Base-by-base conservation (phyloP, 2,113 vertebrate species). In the Sialia sialis region DNA sequence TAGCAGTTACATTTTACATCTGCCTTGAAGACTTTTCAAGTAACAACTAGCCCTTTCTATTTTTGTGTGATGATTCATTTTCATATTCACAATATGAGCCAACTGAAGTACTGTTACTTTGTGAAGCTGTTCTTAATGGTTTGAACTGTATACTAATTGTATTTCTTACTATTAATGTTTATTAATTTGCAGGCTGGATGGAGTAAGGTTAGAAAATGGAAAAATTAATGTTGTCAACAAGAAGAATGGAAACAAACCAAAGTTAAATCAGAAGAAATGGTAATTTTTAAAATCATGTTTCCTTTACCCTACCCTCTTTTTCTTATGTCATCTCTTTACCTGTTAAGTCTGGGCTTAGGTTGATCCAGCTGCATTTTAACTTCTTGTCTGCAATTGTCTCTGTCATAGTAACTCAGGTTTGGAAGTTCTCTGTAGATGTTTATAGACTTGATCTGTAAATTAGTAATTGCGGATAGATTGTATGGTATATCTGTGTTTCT, bases 121-220 rank as follows among this genome's bases (percentile, higher is more conserved):
- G 22, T 79, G 27, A 55, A 76, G 58, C 19, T 52, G 29, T 78
- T 77, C 16, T n/a, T 81, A 80, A 30, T 64, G 7, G 1, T 59
- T 94, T 59, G 32, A 75, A 46, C 22, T 67, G 15, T 27, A 4
- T 80, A 16, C 8, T 67, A 58, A 55, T 81, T 59, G 11, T 80
- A 20, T 79, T 70, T 26, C 27, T 51, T 55, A 39, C 11, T 70
- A 5, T 7, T 56, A 9, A 30, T 82, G 21, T 89, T 89, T 77
- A 76, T 73, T 95, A 74, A 60, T 90, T 97, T 59, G 64, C 96
- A 99, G 99, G 90, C 97, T 99, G 97, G 99, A 99, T 88, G 99
- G 98, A 87, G 98, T 99, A 80, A 98, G 97, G 87, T 98, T 98
- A 96, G 99, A 99, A 97, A 98, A 98, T 93, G 99, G 98, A 96